Percentiles rank a stretch among this genome's conserved stretches.
Conservation (phyloP, 2,797 vertebrate species). For the Manis javanica region DNA sequence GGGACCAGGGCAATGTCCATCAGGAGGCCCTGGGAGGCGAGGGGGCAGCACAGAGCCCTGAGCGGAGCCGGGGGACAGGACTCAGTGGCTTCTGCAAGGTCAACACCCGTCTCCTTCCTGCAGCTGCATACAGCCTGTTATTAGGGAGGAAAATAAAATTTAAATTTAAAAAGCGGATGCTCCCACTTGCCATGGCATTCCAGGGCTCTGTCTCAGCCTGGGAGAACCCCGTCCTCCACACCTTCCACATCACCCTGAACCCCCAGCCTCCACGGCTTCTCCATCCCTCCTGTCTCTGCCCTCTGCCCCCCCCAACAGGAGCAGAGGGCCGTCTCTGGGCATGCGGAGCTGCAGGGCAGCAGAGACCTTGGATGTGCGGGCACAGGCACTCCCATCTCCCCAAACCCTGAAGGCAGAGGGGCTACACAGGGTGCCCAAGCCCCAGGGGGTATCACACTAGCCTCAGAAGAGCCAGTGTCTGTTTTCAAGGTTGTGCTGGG, state of each 20-base stretch:
- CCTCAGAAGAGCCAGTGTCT: neutral
- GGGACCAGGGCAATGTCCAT: neutral
- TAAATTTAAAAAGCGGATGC: neutral
- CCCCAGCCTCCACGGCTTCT: neutral
- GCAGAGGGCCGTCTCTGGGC: neutral
- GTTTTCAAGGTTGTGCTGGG: neutral
- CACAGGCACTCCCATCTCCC: no score
- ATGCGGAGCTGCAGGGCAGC: neutral
- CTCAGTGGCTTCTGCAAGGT: neutral
- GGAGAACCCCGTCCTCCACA: neutral
- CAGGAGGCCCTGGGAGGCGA: neutral
- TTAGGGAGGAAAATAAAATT: neutral
- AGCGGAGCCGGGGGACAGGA: neutral
- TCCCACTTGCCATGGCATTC: slow-evolving; percentile 42
- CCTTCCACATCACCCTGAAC: neutral
- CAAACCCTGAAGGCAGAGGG: neutral
- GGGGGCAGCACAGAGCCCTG: neutral
- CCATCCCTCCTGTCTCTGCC: neutral
- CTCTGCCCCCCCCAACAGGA: neutral
- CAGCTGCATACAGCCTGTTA: neutral
- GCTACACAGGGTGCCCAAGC: neutral
- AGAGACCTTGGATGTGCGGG: neutral
- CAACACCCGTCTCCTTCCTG: neutral
- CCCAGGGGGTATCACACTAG: neutral
- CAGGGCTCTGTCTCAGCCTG: neutral